A percentile compares a stretch with the other conserved stretches of the same genome.
Evolutionary conservation across 2,888 invertebrate species (phyloP).

Genomic region (Noctua comes): DNA sequence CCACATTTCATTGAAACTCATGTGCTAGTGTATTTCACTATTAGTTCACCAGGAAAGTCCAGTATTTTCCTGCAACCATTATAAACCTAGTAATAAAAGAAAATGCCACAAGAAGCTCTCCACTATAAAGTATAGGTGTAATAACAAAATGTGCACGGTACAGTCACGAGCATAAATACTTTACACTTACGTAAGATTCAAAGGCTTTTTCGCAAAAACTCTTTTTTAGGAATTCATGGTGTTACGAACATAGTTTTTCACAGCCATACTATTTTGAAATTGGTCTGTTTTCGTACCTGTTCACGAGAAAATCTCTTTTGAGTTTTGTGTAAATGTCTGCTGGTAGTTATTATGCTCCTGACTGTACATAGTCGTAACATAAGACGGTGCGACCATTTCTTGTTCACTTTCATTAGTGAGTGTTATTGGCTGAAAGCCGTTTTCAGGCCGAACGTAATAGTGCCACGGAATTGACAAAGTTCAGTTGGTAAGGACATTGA

Average conservation of each 20-base stretch:
- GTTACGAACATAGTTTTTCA: neutral
- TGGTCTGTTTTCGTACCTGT: neutral
- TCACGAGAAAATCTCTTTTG: neutral
- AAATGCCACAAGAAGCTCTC: constrained; percentile 42
- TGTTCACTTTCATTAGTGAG: constrained; percentile 80
- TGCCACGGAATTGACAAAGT: constrained; percentile 63
- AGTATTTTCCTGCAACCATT: constrained; percentile 16
- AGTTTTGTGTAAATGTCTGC: neutral
- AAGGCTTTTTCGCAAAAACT: neutral
- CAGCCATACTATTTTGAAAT: neutral
- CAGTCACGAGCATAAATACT: neutral
- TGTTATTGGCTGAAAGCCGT: constrained; percentile 73
- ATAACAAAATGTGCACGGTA: constrained; percentile 64
- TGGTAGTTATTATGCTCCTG: neutral
- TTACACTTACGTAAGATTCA: neutral
- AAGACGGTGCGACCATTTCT: constrained; percentile 72
- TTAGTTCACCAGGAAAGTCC: neutral
- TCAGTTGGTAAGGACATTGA: constrained; percentile 32
- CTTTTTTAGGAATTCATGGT: neutral
- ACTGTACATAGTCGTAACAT: constrained; percentile 57
- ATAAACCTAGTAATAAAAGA: constrained; percentile 50
- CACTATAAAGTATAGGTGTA: constrained; percentile 34
- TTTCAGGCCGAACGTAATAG: constrained; percentile 61
- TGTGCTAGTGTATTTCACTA: neutral
- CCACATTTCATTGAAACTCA: constrained; percentile 1